Evolutionary conservation across 2,113 vertebrate genomes (phyloP).

Genomic region (Reinhardtius hippoglossoides): DNA sequence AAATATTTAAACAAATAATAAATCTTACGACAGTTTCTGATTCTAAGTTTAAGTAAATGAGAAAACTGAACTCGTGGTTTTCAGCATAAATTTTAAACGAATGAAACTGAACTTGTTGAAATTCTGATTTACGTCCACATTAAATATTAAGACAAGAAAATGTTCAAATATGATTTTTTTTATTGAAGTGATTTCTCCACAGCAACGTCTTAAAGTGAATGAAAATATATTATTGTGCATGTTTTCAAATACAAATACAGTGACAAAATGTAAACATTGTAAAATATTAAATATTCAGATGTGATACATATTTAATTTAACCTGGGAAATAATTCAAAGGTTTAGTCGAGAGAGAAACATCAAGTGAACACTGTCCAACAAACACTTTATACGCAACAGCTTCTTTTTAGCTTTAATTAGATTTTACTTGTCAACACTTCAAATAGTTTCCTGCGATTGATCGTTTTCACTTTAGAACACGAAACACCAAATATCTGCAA

Average conservation of each 20-base stretch:
- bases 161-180: constrained; percentile 48
- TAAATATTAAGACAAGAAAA: background rate
- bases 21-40: too few species aligned
- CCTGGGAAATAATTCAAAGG: too few species aligned
- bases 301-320: too few species aligned
- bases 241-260: constrained; percentile 64
- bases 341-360: too few species aligned
- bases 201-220: constrained; percentile 60
- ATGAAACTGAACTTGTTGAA: too few species aligned
- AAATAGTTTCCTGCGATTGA: background rate
- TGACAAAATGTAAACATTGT: constrained; percentile 65
- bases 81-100: too few species aligned
- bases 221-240: constrained; percentile 65
- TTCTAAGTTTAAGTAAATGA: too few species aligned
- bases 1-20: too few species aligned
- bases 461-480: background rate
- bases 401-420: too few species aligned
- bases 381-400: too few species aligned
- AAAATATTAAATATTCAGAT: background rate
- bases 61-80: too few species aligned
- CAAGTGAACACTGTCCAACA: background rate
- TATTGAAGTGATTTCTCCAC: constrained; percentile 75
- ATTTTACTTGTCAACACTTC: too few species aligned
- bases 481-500: background rate
- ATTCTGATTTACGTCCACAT: background rate